Conservation (phyloP, 2,113 vertebrate species). For the Aspiorhynchus laticeps region DNA sequence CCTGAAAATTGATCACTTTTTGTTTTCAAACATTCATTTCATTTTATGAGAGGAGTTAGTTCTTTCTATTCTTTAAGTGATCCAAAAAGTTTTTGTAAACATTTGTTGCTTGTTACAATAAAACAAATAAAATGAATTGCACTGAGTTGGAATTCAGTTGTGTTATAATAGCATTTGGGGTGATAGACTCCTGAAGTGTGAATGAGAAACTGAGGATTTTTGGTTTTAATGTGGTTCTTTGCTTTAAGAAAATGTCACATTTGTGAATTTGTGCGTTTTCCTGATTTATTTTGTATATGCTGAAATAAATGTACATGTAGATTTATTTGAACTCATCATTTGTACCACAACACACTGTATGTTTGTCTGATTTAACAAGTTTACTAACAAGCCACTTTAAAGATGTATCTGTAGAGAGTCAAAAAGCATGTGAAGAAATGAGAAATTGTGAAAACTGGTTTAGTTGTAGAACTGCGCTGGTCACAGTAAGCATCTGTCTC, state of each 20-base stretch:
- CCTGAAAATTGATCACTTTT: neutral
- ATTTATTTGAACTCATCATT: neutral
- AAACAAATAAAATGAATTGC: neutral
- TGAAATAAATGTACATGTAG: neutral
- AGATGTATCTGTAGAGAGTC: neutral
- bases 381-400: neutral
- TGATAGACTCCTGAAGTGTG: too few species aligned
- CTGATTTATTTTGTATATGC: constrained; percentile 4
- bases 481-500: constrained; percentile 44
- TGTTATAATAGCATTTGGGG: neutral
- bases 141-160: neutral
- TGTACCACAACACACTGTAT: neutral
- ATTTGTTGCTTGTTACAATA: neutral
- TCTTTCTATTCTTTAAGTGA: neutral
- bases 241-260: neutral
- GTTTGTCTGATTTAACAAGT: neutral
- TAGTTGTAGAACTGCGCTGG: neutral
- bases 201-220: neutral
- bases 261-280: neutral
- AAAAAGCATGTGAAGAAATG: neutral
- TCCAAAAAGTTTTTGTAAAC: constrained; percentile 22
- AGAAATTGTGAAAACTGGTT: neutral
- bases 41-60: neutral
- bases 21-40: neutral
- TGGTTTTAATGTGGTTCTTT: neutral